Conservation (phyloP, 2,888 invertebrate genomes). For the Odontothrips loti region DNA sequence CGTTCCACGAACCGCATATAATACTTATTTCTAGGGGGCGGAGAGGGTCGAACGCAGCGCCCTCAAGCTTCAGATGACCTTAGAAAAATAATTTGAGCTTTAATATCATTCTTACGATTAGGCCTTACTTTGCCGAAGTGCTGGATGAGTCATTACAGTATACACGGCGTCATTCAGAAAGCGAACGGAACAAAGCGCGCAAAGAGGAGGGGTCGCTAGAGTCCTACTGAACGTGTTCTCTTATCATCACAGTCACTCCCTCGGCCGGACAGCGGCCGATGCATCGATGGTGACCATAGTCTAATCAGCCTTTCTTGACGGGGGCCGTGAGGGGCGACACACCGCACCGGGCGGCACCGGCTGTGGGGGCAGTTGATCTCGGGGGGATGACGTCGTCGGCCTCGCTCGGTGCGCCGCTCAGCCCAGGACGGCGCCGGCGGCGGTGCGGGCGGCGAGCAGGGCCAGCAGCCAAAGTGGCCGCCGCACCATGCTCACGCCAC, state of each 20-base stretch:
- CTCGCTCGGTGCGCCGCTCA: not conserved
- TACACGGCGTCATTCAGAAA: not conserved
- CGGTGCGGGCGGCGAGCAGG: not conserved
- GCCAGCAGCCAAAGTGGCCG: not conserved
- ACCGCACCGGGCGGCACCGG: too few species aligned
- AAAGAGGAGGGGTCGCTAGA: too few species aligned
- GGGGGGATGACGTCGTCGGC: not conserved
- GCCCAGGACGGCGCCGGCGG: not conserved
- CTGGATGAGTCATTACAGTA: too few species aligned
- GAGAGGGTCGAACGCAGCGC: not conserved
- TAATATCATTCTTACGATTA: slow-evolving; percentile 14
- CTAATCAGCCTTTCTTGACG: too few species aligned
- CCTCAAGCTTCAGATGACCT: not conserved
- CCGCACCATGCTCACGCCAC: not conserved
- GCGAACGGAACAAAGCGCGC: not conserved
- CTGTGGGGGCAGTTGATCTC: too few species aligned
- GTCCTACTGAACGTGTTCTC: too few species aligned
- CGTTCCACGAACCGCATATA: too few species aligned
- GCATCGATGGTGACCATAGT: too few species aligned
- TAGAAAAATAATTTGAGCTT: slow-evolving; percentile 23
- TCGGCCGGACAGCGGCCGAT: too few species aligned
- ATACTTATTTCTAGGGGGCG: not conserved
- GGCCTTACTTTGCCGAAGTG: not conserved
- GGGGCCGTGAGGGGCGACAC: too few species aligned
- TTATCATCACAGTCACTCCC: too few species aligned